Evolutionary conservation across 2,888 invertebrate genomes (phyloP), one percentile per base, ranked within the genome.

Genomic region (Myopa testacea): DNA sequence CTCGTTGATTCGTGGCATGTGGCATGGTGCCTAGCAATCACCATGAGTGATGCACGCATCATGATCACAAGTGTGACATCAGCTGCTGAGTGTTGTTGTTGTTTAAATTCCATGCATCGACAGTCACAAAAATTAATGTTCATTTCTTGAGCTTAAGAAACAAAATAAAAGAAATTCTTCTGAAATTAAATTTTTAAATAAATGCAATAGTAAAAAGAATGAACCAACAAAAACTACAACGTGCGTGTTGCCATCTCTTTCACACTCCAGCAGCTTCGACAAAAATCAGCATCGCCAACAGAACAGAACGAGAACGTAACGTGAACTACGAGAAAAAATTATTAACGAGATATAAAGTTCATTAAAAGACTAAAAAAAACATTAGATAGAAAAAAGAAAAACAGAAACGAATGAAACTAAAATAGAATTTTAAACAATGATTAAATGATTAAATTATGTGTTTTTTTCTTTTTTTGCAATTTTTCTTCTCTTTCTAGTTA

Each of bases 81-180:
- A 3, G 45, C 0, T 3, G 45, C 7, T 45, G 1, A 8, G 45
- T 45, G 45, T 55, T 62, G n/a, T 65, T 63, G 60, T 60, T 14
- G 65, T 37, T 16, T 55, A 40, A 60, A 72, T 72, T 60, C 14
- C 70, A 63, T 76, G 76, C 70, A 63, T 19, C 63, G 50, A 76
- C 76, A 76, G 71, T 71, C 76, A 55, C 70, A 76, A 65, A 63
- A 70, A 76, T 70, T 71, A 76, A 76, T 71, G 76, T 40, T 4
- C 8, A 8, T 8, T 40, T 40, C 8, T 40, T 4, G 8, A 40
- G 40, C 40, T 40, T 40, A 40, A 55, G 55, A 55, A 55, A 14
- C 55, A 12, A 55, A 16, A n/a, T 14, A 4, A 10, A 55, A 10
- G 16, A 14, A 55, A 55, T 16, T 55, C 4, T 55, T 55, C 55